These are phyloP conservation scores for Python bivittatus DNA, from an alignment of 2,113 vertebrate species.

Conservation along the genomic window DNA sequence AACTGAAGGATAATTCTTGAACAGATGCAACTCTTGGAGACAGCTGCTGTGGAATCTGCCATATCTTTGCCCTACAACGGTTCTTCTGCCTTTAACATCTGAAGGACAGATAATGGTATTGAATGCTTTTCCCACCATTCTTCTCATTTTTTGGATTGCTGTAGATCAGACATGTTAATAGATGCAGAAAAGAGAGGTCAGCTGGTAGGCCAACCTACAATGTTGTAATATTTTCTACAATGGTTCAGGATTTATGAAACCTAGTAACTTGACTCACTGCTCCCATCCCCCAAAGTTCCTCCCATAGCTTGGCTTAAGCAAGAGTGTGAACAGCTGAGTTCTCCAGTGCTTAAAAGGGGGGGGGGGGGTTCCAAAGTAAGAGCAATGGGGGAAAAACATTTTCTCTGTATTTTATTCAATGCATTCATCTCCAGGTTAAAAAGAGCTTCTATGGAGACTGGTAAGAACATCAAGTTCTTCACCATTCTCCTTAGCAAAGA, in stretches of 20 bases:
- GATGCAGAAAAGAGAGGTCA: background rate
- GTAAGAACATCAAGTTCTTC: background rate
- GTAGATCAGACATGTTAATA: background rate
- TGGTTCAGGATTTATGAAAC: background rate
- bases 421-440: background rate
- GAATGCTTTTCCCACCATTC: no score
- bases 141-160: background rate
- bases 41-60: background rate
- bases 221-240: background rate
- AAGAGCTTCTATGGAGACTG: background rate
- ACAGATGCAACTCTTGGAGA: background rate
- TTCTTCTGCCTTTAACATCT: background rate
- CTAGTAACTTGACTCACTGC: background rate
- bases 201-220: background rate
- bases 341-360: background rate
- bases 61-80: background rate
- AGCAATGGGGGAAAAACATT: accelerated
- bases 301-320: background rate
- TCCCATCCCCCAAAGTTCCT: background rate
- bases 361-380: background rate
- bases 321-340: background rate
- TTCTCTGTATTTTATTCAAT: background rate
- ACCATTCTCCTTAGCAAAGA: background rate
- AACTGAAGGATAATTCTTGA: background rate
- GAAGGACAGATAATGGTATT: background rate